These are phyloP conservation scores for Apteryx owenii DNA, from an alignment of 2,113 vertebrate genomes.

Conservation along the genomic window DNA sequence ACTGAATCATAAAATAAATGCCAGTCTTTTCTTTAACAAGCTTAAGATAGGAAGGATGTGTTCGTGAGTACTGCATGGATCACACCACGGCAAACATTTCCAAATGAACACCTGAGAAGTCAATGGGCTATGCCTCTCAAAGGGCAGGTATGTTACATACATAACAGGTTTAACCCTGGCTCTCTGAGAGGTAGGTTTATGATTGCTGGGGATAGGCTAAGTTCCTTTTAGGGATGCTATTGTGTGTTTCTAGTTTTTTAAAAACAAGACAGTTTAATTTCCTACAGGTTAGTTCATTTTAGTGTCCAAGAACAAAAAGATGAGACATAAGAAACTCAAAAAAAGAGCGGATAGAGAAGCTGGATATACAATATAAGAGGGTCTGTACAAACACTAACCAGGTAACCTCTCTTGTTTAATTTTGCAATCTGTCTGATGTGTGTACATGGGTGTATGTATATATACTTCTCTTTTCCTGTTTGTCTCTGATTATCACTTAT, in stretches of 20 bases:
- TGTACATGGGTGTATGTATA: background rate
- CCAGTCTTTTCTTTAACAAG: background rate
- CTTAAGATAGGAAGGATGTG: background rate
- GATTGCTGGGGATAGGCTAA: background rate
- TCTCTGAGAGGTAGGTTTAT: background rate
- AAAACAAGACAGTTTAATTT: background rate
- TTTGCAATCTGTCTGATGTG: background rate
- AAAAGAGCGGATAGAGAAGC: background rate
- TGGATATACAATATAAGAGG: background rate
- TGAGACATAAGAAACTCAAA: background rate
- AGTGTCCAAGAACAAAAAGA: background rate
- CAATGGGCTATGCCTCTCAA: background rate
- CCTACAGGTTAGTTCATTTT: background rate
- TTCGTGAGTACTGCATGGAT: background rate
- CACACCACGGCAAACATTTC: background rate
- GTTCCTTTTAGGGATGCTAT: background rate
- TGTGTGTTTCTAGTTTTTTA: background rate
- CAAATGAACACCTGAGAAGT: background rate
- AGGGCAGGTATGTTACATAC: background rate
- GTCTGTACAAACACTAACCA: background rate
- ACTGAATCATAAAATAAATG: background rate
- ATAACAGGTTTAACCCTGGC: background rate
- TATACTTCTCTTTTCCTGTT: constrained; percentile 23
- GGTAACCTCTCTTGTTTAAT: background rate
- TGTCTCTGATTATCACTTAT: background rate